Conservation (phyloP, 2,888 invertebrate species). For the Dynastes tityus region DNA sequence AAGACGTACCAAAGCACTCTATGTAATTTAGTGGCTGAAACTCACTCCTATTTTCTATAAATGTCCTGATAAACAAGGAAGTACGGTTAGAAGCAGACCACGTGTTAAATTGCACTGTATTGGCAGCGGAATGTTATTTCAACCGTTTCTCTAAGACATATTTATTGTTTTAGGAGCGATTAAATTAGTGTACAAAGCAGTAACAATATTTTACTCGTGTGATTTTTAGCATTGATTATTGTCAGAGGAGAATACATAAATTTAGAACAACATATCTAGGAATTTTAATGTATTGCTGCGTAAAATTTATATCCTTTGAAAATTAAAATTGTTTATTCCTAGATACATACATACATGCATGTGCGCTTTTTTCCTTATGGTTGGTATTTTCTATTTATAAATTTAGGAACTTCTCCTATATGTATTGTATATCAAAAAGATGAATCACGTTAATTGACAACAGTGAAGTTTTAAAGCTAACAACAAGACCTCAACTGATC, state of each 20-base stretch:
- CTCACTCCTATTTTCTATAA: slow-evolving; percentile 22
- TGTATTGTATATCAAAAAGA: too few species aligned
- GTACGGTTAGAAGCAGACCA: slow-evolving; percentile 24
- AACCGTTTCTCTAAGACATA: slow-evolving; percentile 33
- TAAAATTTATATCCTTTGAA: slow-evolving; percentile 10
- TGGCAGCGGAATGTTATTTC: slow-evolving; percentile 33
- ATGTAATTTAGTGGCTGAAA: slow-evolving; percentile 10
- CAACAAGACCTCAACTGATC: too few species aligned
- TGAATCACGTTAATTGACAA: too few species aligned
- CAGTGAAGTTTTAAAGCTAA: too few species aligned
- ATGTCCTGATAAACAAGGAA: slow-evolving; percentile 35
- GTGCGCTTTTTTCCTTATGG: neutral
- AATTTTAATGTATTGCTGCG: slow-evolving; percentile 11
- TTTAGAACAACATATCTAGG: neutral
- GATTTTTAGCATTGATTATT: slow-evolving; percentile 27
- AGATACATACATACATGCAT: neutral
- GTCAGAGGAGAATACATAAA: slow-evolving; percentile 12
- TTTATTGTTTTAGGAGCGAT: slow-evolving; percentile 22
- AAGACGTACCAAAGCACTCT: neutral
- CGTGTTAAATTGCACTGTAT: slow-evolving; percentile 31
- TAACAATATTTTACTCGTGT: slow-evolving; percentile 24
- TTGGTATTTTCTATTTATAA: too few species aligned
- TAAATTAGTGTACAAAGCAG: slow-evolving; percentile 31
- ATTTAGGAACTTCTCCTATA: too few species aligned
- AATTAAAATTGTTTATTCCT: neutral